A percentile compares a stretch with the other conserved stretches of the same genome.
Conservation (phyloP, 2,797 vertebrate species). For the Serranus cabrilla region DNA sequence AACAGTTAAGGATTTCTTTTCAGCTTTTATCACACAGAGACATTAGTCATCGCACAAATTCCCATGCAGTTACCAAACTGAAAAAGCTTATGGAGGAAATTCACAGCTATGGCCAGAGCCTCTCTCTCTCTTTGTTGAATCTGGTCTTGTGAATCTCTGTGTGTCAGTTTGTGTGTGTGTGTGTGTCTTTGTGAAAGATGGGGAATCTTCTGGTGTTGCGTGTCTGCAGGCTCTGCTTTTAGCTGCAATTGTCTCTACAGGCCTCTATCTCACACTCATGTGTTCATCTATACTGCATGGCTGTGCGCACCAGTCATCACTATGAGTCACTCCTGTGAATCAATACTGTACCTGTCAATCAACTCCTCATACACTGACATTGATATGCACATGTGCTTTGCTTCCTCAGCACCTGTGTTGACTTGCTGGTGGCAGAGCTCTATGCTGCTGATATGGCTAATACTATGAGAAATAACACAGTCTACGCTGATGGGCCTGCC, state of each 20-base stretch:
- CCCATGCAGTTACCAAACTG: conserved; percentile 20
- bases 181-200: conserved; percentile 16
- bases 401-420: conserved; percentile 32
- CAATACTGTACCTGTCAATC: conserved; percentile 39
- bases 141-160: conserved; percentile 1
- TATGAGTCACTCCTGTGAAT: conserved; percentile 19
- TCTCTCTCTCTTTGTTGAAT: conserved; percentile 12
- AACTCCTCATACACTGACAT: conserved; percentile 1
- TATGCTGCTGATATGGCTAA: conserved; percentile 43
- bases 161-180: conserved; percentile 15
- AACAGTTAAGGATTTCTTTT: conserved; percentile 32
- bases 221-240: conserved; percentile 32
- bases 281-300: conserved; percentile 30
- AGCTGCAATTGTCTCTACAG: conserved; percentile 12
- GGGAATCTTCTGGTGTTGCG: neutral
- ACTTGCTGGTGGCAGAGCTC: conserved; percentile 16
- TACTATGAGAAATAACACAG: conserved; percentile 43
- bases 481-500: conserved; percentile 33
- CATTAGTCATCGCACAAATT: conserved; percentile 37
- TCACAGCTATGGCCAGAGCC: conserved; percentile 1
- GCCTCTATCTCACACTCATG: conserved; percentile 8
- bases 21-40: conserved; percentile 26
- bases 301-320: conserved; percentile 26
- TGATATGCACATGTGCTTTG: conserved; percentile 1
- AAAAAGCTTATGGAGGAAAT: conserved; percentile 6